Evolutionary conservation across 2,113 vertebrate genomes (phyloP).

Genomic region (Alces alces): DNA sequence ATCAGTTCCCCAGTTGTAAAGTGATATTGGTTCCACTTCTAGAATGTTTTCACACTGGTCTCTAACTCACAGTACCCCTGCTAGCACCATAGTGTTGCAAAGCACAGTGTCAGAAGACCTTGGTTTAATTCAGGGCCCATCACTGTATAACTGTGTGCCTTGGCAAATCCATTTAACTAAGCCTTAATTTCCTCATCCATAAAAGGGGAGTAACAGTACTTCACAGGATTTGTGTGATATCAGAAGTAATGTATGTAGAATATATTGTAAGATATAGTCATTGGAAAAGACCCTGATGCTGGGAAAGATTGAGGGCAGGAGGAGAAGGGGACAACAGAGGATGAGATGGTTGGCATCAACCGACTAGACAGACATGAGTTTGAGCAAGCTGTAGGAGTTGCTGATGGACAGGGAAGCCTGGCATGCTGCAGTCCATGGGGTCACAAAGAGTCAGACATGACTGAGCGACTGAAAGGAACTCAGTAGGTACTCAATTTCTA

Average conservation of each 20-base stretch:
- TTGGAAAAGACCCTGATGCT: not conserved
- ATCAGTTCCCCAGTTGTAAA: not conserved
- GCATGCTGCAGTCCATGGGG: not conserved
- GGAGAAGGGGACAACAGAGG: not conserved
- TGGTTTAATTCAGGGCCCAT: not conserved
- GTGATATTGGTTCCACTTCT: not conserved
- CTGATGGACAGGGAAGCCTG: not conserved
- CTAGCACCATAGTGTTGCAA: not conserved
- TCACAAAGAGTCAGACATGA: not conserved
- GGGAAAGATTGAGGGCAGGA: not conserved
- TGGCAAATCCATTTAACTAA: not conserved
- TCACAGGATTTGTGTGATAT: not conserved
- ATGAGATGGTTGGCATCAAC: not conserved
- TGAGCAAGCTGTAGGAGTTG: not conserved
- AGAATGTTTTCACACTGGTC: not conserved
- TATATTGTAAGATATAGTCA: not conserved
- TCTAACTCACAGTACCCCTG: not conserved
- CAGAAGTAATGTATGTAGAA: not conserved
- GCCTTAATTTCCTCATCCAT: not conserved
- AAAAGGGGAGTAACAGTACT: not conserved
- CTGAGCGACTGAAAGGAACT: not conserved
- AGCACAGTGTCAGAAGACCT: not conserved
- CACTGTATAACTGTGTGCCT: not conserved
- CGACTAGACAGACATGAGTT: fast-evolving
- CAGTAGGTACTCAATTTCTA: not conserved